phyloP scores from a whole-genome alignment of 2,113 vertebrate genomes.

The Nettapus auritus region DNA sequence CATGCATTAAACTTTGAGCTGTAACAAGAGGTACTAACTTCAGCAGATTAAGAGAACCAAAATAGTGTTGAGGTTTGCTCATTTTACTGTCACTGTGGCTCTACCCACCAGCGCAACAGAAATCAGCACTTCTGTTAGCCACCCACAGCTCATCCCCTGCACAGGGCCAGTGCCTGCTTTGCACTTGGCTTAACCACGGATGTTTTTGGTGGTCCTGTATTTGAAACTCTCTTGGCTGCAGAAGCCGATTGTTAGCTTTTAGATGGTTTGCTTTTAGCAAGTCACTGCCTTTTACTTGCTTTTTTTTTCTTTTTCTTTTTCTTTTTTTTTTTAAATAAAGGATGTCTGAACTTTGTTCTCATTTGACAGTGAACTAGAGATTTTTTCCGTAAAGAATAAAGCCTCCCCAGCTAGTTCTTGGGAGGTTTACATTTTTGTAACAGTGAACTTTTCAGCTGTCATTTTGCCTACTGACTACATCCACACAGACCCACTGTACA shows the following conservation, averaged over 20 bases:
- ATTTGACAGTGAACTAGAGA: background rate
- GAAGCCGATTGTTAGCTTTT: background rate
- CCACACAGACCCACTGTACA: background rate
- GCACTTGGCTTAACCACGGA: background rate
- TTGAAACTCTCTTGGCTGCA: background rate
- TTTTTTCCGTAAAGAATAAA: background rate
- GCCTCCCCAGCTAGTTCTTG: background rate
- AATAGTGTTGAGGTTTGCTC: background rate
- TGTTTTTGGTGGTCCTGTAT: background rate
- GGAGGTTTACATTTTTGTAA: background rate
- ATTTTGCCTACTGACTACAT: background rate
- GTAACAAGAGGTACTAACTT: background rate
- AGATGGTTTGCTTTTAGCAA: conserved; percentile 1
- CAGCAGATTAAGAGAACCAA: background rate
- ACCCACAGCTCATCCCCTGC: background rate
- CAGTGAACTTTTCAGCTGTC: background rate
- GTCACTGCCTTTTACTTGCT: background rate
- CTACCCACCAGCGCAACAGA: background rate
- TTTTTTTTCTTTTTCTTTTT: background rate
- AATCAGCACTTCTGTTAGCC: background rate
- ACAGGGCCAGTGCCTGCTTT: background rate
- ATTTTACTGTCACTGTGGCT: background rate
- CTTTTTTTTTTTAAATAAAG: background rate
- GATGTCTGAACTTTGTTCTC: conserved; percentile 10
- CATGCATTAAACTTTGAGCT: background rate